Base-by-base conservation (phyloP, 2,888 invertebrate genomes). In the Drosophila mayaguana region DNA sequence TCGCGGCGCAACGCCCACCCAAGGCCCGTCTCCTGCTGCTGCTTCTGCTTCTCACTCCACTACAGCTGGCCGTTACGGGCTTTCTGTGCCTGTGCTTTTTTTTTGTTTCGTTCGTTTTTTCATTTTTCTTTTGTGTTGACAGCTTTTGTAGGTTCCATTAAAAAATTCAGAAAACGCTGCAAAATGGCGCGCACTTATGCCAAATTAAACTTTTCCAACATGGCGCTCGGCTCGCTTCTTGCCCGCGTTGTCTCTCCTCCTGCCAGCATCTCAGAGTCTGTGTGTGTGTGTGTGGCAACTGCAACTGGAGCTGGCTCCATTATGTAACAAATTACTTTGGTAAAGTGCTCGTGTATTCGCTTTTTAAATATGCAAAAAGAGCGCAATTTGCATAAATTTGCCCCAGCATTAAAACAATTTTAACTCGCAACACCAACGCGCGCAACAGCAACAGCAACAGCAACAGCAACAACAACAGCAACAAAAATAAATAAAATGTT, bases 331-430 rank as follows among this genome's bases (percentile, higher is more conserved):
- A 91, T 91, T 91, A 91, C 91, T 89, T 91, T 90, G 85, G 83
- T 86, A 91, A 92, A 91, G 92, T 91, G 92, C 92, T 91, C 92
- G 88, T 91, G 90, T 90, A 92, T 87, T 91, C 91, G 91, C 92
- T 92, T 90, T 91, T 92, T 92, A 91, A 92, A 92, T 92, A 92
- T 92, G 91, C 92, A 92, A 92, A 92, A 92, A 92, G 92, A 92
- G 90, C 89, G 83, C 92, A 92, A 92, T 92, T 92, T 92, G 86
- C 92, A 92, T 92, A 92, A 90, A 92, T 92, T 92, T 91, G 84
- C 86, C 89, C 89, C 88, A 86, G 87, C 92, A 92, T 92, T 92
- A 92, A 92, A 92, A 91, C 92, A 91, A 91, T 91, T 91, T 91
- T 81, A 88, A 86, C 91, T 91, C 85, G 83, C 87, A 89, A 84